A percentile compares a stretch with the other conserved stretches of the same genome.
Conservation (phyloP, 1,140 invertebrate genomes). For the Copidosoma floridanum region DNA sequence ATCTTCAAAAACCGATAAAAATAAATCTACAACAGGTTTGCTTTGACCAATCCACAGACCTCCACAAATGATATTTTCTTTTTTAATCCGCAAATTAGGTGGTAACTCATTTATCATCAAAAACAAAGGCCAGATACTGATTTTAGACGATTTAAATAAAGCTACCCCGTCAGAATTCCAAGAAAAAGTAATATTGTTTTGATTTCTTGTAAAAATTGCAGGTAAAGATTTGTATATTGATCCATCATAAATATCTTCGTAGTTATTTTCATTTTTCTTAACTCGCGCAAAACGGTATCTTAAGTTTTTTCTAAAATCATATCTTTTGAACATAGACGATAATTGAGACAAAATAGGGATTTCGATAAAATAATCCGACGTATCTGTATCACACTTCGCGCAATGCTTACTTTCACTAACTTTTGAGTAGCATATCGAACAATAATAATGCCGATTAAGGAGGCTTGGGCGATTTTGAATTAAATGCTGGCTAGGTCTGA, state of each 20-base stretch:
- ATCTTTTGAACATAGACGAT: background rate
- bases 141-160: background rate
- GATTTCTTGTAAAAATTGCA: background rate
- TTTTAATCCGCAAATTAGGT: background rate
- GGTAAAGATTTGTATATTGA: background rate
- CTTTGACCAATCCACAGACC: background rate
- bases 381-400: background rate
- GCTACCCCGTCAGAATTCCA: background rate
- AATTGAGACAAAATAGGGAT: background rate
- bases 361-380: background rate
- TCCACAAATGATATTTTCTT: background rate
- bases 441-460: no score
- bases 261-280: background rate
- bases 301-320: background rate
- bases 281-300: background rate
- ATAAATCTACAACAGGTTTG: background rate
- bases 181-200: background rate
- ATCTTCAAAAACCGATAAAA: background rate
- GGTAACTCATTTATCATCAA: background rate
- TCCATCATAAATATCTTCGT: constrained; percentile 8
- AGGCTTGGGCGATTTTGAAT: no score
- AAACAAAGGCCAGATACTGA: background rate
- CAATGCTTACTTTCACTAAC: no score
- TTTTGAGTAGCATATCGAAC: background rate
- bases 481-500: no score